Evolutionary conservation across 2,113 vertebrate genomes (phyloP), one percentile per base, ranked within the genome.

Genomic region (Corythoichthys haematopterus): DNA sequence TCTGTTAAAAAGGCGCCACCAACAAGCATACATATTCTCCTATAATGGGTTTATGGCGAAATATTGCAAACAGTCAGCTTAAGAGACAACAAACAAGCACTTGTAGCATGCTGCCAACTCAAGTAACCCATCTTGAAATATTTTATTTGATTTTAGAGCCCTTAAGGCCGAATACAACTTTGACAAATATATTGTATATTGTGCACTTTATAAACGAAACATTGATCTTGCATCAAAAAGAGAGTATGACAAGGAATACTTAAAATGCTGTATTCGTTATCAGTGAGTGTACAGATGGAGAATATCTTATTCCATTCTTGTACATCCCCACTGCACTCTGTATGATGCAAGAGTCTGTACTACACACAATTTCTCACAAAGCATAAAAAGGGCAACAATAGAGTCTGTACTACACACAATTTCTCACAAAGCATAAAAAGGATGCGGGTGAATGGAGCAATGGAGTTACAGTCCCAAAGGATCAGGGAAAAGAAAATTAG

Each of bases 371-470:
- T 68, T 64, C 56, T 6, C 8, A 64, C 58, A 68, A 72, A 62
- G 56, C 5, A 58, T 16, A 14, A 45, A 57, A 69, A 38, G 5
- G 40, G 6, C 57, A 56, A 33, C 10, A 50, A 12, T 62, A 66
- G 36, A 69, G 1, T n/a, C 40, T 43, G 65, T 6, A 63, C 60
- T 12, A 2, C 48, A 48, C 58, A 28, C 50, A 58, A 66, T 36
- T 68, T 64, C 56, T 6, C 8, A 64, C 58, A 68, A 72, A 62
- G 56, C 7, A 58, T 16, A 14, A 45, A 57, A 69, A 38, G 40
- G 47, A n/a, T 69, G 65, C 63, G 65, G 53, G 51, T 79, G 75
- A 71, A 79, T 66, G 63, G 57, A 51, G 51, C 55, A 58, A 65
- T 20, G 67, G 66, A 67, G 71, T 69, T 65, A 61, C 37, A 70